These are phyloP conservation scores for Lacerta viridis DNA, from an alignment of 2,797 vertebrate genomes.

Conservation along the genomic window DNA sequence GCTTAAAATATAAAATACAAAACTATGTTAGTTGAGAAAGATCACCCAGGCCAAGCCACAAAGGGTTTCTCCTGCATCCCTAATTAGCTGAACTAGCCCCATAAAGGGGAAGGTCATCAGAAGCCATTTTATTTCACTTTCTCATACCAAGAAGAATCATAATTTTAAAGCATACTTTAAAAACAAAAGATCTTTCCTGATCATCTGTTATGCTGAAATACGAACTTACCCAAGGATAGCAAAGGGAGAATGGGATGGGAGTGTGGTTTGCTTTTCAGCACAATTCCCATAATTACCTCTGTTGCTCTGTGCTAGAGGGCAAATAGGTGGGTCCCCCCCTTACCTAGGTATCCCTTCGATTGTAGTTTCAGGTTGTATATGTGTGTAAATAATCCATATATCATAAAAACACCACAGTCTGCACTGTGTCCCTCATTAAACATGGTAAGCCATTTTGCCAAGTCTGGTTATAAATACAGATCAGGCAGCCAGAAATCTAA, in stretches of 20 bases:
- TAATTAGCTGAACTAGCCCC: slow-evolving; percentile 69
- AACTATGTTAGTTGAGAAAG: slow-evolving; percentile 61
- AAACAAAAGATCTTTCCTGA: slow-evolving; percentile 43
- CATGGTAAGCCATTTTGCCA: too few relatives aligned
- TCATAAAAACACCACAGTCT: too few relatives aligned
- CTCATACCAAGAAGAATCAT: slow-evolving; percentile 42
- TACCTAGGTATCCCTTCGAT: too few relatives aligned
- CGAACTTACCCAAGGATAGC: slow-evolving; percentile 30
- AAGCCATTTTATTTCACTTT: slow-evolving; percentile 63
- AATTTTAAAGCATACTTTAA: slow-evolving; percentile 48
- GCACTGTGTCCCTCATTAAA: too few relatives aligned
- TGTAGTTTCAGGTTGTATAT: too few relatives aligned
- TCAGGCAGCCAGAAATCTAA: too few relatives aligned
- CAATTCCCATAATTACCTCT: neutral
- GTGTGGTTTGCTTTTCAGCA: neutral
- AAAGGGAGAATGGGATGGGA: neutral
- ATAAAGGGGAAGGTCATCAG: slow-evolving; percentile 68
- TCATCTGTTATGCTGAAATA: slow-evolving; percentile 56
- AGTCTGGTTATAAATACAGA: too few relatives aligned
- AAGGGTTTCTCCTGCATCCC: slow-evolving; percentile 63
- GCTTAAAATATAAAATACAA: slow-evolving; percentile 59
- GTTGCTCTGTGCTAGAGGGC: too few relatives aligned
- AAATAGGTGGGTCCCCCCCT: too few relatives aligned
- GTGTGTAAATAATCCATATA: too few relatives aligned
- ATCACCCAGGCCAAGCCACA: slow-evolving; percentile 62